These are phyloP conservation scores for Scytalopus superciliaris DNA, from an alignment of 2,113 vertebrate genomes.

Conservation along the genomic window DNA sequence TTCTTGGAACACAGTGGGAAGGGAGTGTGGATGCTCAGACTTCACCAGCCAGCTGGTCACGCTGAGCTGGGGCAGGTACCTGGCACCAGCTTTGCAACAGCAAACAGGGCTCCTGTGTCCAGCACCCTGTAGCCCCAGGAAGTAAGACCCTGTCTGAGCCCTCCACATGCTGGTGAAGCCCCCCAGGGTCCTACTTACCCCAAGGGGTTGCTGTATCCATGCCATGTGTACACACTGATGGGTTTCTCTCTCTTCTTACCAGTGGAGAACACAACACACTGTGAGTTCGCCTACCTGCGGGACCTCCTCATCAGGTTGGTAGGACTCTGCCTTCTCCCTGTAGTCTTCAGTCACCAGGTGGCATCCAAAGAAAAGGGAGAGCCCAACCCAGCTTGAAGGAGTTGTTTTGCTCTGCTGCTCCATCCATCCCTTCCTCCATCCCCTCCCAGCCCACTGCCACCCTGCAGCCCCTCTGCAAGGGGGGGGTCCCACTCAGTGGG, in stretches of 20 bases:
- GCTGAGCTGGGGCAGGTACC: background rate
- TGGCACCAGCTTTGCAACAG: background rate
- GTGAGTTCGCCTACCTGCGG: conserved; percentile 96
- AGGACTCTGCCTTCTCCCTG: background rate
- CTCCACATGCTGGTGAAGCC: rapidly evolving
- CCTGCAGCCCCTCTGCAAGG: background rate
- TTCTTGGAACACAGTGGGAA: background rate
- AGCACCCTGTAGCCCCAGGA: background rate
- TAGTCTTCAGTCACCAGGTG: background rate
- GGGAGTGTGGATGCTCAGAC: background rate
- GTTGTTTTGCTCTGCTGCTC: background rate
- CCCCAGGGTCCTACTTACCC: background rate
- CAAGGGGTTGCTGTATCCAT: rapidly evolving
- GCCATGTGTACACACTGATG: rapidly evolving
- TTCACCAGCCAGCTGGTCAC: background rate
- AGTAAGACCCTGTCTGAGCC: background rate
- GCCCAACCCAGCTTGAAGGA: background rate
- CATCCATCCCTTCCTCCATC: background rate
- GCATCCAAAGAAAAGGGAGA: background rate
- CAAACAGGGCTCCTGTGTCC: background rate
- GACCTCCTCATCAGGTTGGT: conserved; percentile 96
- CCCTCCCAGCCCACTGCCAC: background rate
- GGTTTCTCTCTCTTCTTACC: conserved; percentile 16
- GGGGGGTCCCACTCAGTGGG: rapidly evolving
- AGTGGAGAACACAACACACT: conserved; percentile 97